Base-by-base conservation (phyloP, 64 coral and sea anemone species). In the Actinia tenebrosa region DNA sequence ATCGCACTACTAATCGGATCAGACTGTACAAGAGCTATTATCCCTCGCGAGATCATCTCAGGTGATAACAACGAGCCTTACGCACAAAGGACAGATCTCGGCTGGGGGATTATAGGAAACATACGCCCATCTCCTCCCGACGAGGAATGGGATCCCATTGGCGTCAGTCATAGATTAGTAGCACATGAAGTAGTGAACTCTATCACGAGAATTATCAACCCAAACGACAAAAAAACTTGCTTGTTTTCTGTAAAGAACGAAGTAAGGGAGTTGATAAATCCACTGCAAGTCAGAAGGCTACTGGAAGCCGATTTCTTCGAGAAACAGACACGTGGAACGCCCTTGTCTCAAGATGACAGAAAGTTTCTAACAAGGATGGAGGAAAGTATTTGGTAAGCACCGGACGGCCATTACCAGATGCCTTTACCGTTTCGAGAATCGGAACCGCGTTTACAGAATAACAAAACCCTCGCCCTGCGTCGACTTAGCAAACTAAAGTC, bases 241-340 rank as follows among this genome's bases (percentile, higher is more conserved):
- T 59, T 80, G n/a, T 89, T 89, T 77, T 62, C 91, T 11, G 20
- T 93, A 77, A 88, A 44, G 79, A 87, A 4, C 44, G 15, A 20
- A 17, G 66, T 86, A 5, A 89, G 86, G 15, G 87, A 93, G 82
- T 72, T 89, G 55, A 93, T 93, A 44, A 86, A 89, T 54, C 91
- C 83, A 68, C 60, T 86, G 4, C 83, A 93, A 47, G 15, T 93
- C 37, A 78, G 55, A 30, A 46, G 80, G 37, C 64, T 93, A 44
- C 30, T 93, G 18, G 91, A 93, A 53, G 3, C 17, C 83, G 87
- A 93, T 84, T 93, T 92, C 47, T 85, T 83, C 15, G 89, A 86
- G 86, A 61, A 13, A 91, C 50, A 71, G 23, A 59, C 53, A 60
- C 18, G 77, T 27, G 14, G 45, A 42, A 62, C 11, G 72, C 4